phyloP scores from a whole-genome alignment of 2,888 invertebrate species.

The Cryptus viduatorius region DNA sequence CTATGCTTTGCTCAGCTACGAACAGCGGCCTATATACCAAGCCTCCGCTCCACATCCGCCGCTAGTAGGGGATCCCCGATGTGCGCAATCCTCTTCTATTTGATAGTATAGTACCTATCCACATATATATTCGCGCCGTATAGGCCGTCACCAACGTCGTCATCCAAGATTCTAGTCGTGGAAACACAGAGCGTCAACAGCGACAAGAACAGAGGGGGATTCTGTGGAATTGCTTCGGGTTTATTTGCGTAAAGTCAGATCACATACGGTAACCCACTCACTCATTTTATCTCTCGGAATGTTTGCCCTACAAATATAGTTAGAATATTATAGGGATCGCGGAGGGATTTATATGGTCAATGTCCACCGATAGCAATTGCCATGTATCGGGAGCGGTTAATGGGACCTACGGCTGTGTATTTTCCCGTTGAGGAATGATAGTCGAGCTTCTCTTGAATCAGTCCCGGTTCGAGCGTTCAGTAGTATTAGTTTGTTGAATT shows the following conservation, averaged over 20 bases:
- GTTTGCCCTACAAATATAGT: constrained; percentile 38
- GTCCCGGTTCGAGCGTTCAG: neutral
- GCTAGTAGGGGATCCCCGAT: constrained; percentile 7
- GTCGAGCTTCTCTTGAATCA: constrained; percentile 11
- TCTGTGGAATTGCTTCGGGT: constrained; percentile 6
- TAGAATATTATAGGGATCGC: neutral
- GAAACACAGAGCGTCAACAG: constrained; percentile 24
- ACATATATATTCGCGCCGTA: neutral
- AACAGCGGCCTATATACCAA: neutral
- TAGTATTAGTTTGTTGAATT: constrained; percentile 33
- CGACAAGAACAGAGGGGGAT: constrained; percentile 2
- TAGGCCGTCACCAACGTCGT: neutral
- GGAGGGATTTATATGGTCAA: neutral
- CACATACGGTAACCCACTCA: constrained; percentile 23
- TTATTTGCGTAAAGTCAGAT: constrained; percentile 25
- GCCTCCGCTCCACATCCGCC: neutral
- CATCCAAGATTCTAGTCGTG: constrained; percentile 4
- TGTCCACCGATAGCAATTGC: constrained; percentile 30
- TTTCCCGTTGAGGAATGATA: constrained; percentile 5
- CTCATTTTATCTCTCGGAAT: constrained; percentile 35
- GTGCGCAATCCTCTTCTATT: constrained; percentile 8
- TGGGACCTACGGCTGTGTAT: neutral
- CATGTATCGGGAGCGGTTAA: neutral
- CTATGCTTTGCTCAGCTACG: constrained; percentile 52
- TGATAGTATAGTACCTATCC: constrained; percentile 5